Base-by-base conservation (phyloP, 2,888 invertebrate species). In the Scaptomyza parva region DNA sequence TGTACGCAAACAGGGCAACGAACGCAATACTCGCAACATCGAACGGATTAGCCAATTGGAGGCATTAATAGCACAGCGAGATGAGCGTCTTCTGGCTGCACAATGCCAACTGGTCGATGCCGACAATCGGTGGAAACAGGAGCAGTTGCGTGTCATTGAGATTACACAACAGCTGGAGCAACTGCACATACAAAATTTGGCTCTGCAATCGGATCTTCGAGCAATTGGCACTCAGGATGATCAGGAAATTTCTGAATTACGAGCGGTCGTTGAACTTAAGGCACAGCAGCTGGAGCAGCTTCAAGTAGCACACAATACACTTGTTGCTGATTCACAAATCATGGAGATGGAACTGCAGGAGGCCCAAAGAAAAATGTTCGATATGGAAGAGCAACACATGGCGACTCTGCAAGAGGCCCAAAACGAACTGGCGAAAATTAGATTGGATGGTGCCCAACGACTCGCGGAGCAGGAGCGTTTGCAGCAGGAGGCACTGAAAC, bases 401-500 rank as follows among this genome's bases (percentile, higher is more conserved):
- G 66, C 51, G 41, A 90, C 89, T 41, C 74, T 85, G n/a, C 86
- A 90, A 18, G 74, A 87, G 8, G 89, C 92, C 41, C 76, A 75
- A 7, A 43, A 77, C 0, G 68, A 87, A 74, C 61, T 90, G 61
- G 63, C 75, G n/a, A 48, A 81, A 14, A 69, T 84, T 0, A 84
- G 86, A 20, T 28, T 66, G 2, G 85, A 90, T 41, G 57, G 89
- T 1, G 48, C 81, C 3, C 41, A 64, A 2, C 58, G 82, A 20
- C 62, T 90, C 40, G 73, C 88, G 33, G 70, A 83, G 37, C 86
- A 88, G 48, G 78, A 89, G 58, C 85, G 90, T 3, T 74, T 84
- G 24, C 87, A 93, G 45, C 91, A 93, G 81, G 92, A 92, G 44
- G 91, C 92, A 0, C 92, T 93, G 64, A 93, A 93, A 58, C 92